Base-by-base conservation (phyloP, 2,888 invertebrate species). In the Ectropis crepuscularia region DNA sequence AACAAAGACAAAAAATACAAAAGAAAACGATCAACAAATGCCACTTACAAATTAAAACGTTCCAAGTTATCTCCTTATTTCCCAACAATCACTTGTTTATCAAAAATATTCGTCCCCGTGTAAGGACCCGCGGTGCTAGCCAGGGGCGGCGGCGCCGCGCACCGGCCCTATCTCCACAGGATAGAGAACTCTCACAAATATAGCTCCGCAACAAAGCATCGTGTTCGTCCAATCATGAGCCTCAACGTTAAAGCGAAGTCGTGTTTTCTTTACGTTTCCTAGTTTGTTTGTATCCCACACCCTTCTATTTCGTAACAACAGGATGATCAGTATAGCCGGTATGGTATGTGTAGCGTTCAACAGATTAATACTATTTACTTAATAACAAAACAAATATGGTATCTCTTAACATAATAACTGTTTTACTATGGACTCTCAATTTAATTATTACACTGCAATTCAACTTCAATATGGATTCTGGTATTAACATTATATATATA, bases 11-110 rank as follows among this genome's bases (percentile, higher is more conserved):
- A 90, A 89, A 28, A 89, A 86, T 89, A 90, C 86, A 87, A 90
- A 72, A 89, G 87, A 90, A 90, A 91, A 90, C 89, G 86, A 89
- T 89, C 89, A 92, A 90, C 90, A 90, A 89, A 89, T 88, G 87
- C 87, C 88, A 89, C 90, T 90, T 91, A 92, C 85, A 89, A 90
- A 91, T 91, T 86, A 89, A 89, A 89, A 87, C 82, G 60, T 87
- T 87, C 83, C 88, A 87, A 86, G 85, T 87, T 88, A 86, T 69
- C 63, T 85, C 81, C 87, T 86, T 86, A 87, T 82, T 85, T 80
- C 84, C 87, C 89, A 90, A 89, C 89, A 88, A 89, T 87, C 87
- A 87, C 88, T 86, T 86, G 82, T 83, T 84, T 87, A 89, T 89
- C 88, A 88, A 90, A 88, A 88, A 87, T 85, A 87, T 85, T 85